phyloP scores from a whole-genome alignment of 2,888 invertebrate species.

The Glaucopsyche alexis region DNA sequence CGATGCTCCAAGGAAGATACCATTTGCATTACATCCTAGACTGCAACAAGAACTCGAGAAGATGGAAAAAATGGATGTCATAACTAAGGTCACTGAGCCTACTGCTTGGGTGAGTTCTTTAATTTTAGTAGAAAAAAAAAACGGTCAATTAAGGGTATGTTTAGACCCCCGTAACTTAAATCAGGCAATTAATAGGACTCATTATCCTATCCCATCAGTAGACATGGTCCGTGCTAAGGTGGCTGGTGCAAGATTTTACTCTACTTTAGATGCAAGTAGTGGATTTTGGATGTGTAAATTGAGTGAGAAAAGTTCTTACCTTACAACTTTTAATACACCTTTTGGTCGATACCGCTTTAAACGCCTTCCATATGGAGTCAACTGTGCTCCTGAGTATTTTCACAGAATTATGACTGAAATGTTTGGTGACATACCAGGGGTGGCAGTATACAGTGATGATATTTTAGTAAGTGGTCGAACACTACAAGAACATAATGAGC shows the following conservation, averaged over 20 bases:
- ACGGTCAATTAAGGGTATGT: slow-evolving; percentile 38
- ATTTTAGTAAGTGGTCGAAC: slow-evolving; percentile 33
- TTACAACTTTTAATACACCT: slow-evolving; percentile 28
- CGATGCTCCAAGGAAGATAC: slow-evolving; percentile 39
- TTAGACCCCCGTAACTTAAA: slow-evolving; percentile 38
- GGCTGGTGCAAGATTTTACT: slow-evolving; percentile 35
- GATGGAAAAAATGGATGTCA: slow-evolving; percentile 39
- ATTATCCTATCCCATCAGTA: slow-evolving; percentile 38
- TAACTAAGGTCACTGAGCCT: slow-evolving; percentile 38
- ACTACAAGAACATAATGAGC: slow-evolving; percentile 33
- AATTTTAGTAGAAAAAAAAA: slow-evolving; percentile 36
- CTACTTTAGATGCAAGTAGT: slow-evolving; percentile 37
- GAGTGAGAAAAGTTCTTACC: slow-evolving; percentile 24
- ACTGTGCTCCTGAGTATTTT: slow-evolving; percentile 37
- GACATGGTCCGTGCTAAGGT: slow-evolving; percentile 33
- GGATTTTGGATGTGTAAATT: slow-evolving; percentile 37
- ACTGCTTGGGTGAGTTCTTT: slow-evolving; percentile 30
- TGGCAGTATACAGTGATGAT: slow-evolving; percentile 33
- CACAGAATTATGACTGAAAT: slow-evolving; percentile 38
- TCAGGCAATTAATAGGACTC: slow-evolving; percentile 35
- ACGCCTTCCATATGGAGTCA: slow-evolving; percentile 37
- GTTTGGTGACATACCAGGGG: slow-evolving; percentile 18
- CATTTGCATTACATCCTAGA: slow-evolving; percentile 37
- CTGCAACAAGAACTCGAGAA: slow-evolving; percentile 37
- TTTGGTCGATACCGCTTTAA: slow-evolving; percentile 37